Evolutionary conservation across 2,797 vertebrate species (phyloP).

Genomic region (Propithecus deckenii): DNA sequence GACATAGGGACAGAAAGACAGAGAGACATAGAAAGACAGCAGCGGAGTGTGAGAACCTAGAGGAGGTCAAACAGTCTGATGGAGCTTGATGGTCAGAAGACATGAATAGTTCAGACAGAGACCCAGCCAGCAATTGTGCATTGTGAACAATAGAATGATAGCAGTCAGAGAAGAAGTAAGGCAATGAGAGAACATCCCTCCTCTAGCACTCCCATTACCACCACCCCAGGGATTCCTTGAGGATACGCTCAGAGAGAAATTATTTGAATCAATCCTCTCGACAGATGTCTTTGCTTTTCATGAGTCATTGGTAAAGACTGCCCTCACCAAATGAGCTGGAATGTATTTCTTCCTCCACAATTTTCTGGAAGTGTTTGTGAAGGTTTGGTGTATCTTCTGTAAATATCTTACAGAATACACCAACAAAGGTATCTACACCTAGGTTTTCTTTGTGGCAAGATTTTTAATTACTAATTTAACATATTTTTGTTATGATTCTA

Average conservation of each 20-base stretch:
- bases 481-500: background rate
- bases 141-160: background rate
- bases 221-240: background rate
- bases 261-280: background rate
- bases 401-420: background rate
- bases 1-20: background rate
- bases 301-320: background rate
- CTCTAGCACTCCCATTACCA: background rate
- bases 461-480: background rate
- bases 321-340: background rate
- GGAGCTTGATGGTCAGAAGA: background rate
- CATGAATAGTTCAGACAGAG: background rate
- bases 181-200: background rate
- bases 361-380: background rate
- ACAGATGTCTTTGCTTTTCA: background rate
- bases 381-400: background rate
- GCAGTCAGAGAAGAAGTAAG: background rate
- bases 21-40: background rate
- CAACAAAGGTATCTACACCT: no score
- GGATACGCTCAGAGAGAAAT: background rate
- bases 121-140: no score
- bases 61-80: background rate
- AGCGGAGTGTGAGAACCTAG: background rate
- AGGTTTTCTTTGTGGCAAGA: background rate
- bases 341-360: background rate